These are phyloP conservation scores for Emydoidea blandingii DNA, from an alignment of 2,797 vertebrate species.

Conservation along the genomic window DNA sequence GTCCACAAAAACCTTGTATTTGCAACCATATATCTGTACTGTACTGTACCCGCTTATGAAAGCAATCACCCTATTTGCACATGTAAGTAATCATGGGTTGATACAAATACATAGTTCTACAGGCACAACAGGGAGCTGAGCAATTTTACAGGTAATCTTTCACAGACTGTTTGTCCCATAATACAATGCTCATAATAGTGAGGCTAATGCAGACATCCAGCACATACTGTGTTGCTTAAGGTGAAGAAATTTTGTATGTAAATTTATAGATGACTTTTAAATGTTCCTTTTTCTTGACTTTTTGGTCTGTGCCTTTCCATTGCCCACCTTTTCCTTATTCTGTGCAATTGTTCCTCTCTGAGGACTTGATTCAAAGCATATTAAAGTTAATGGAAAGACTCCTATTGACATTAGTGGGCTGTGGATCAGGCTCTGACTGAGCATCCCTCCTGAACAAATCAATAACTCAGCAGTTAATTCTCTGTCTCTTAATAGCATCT, in stretches of 20 bases:
- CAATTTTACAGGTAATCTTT: neutral
- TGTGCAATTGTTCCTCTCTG: neutral
- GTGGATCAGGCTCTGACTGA: neutral
- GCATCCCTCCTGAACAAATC: neutral
- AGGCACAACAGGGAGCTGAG: neutral
- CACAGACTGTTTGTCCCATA: neutral
- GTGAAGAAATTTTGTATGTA: neutral
- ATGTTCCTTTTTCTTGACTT: neutral
- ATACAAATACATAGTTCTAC: neutral
- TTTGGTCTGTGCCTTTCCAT: neutral
- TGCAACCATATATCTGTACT: neutral
- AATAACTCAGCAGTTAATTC: neutral
- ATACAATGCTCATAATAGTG: neutral
- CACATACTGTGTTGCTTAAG: neutral
- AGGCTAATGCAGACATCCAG: neutral
- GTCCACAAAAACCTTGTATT: neutral
- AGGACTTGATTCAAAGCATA: neutral
- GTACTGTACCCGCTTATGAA: neutral
- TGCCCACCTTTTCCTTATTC: neutral
- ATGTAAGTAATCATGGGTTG: neutral
- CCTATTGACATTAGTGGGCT: neutral
- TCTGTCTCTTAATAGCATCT: neutral
- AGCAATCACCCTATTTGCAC: neutral
- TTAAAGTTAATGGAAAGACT: neutral
- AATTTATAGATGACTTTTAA: neutral